These are phyloP conservation scores for Numenius phaeopus DNA, from an alignment of 2,797 vertebrate species.

Conservation along the genomic window DNA sequence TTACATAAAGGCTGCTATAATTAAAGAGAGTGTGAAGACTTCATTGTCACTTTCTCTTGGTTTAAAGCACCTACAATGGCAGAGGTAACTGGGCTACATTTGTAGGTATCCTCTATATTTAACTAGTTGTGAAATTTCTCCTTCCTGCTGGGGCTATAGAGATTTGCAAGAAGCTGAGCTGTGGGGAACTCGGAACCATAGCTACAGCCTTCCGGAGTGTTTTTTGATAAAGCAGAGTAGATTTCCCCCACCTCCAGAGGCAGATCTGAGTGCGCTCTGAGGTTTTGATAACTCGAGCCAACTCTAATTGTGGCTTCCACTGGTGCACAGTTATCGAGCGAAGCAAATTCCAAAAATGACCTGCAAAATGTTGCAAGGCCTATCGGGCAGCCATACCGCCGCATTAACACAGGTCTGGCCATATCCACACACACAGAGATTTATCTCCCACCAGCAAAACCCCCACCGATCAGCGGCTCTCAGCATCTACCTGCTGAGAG, in stretches of 20 bases:
- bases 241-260: not conserved
- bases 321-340: fast-evolving
- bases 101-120: slow-evolving; percentile 57
- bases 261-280: not conserved
- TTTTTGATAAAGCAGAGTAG: fast-evolving
- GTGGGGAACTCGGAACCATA: not conserved
- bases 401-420: not conserved
- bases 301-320: not conserved
- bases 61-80: not conserved
- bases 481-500: not conserved
- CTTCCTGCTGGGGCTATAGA: not conserved
- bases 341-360: not conserved
- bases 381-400: not conserved
- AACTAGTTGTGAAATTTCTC: slow-evolving; percentile 2
- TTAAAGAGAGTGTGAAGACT: slow-evolving; percentile 52
- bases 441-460: not conserved
- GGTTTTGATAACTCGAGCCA: not conserved
- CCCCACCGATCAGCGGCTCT: not conserved
- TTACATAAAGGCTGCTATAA: slow-evolving; percentile 69
- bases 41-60: slow-evolving; percentile 16
- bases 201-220: not conserved
- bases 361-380: not conserved
- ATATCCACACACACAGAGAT: not conserved
- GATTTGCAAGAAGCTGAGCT: not conserved
- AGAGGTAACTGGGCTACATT: slow-evolving; percentile 43